Percentiles rank a stretch among this genome's conserved stretches.
Conservation (phyloP, 2,888 invertebrate species). For the Apamea epomidion region DNA sequence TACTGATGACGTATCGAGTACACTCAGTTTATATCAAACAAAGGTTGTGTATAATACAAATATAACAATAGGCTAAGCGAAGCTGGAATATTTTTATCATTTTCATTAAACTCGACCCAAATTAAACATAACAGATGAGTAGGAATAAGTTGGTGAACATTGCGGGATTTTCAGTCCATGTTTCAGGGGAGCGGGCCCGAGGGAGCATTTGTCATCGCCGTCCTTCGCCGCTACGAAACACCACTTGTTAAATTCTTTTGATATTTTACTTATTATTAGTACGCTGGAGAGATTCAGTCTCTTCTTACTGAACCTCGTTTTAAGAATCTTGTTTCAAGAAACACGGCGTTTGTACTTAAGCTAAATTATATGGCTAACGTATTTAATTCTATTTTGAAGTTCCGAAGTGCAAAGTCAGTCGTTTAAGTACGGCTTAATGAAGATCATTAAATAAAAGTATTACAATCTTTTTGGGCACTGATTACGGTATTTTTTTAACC, state of each 20-base stretch:
- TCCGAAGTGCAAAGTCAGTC: constrained; percentile 39
- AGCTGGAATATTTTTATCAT: constrained; percentile 75
- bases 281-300: constrained; percentile 26
- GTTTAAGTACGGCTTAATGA: constrained; percentile 45
- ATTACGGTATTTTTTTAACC: constrained; percentile 14
- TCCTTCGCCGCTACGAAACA: constrained; percentile 58
- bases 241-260: constrained; percentile 72
- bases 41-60: constrained; percentile 37
- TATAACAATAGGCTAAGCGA: constrained; percentile 58
- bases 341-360: constrained; percentile 34
- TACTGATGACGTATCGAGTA: constrained; percentile 25
- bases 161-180: constrained; percentile 73
- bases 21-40: constrained; percentile 32
- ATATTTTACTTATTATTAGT: constrained; percentile 70
- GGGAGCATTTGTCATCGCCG: constrained; percentile 79
- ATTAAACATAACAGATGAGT: constrained; percentile 76
- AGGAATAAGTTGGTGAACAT: constrained; percentile 74
- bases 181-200: constrained; percentile 72
- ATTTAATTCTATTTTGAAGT: constrained; percentile 57
- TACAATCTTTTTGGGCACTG: constrained; percentile 30
- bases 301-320: constrained; percentile 42
- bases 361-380: constrained; percentile 46
- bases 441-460: constrained; percentile 51
- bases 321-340: constrained; percentile 48
- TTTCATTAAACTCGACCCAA: constrained; percentile 77